Base-by-base conservation (phyloP, 2,113 vertebrate species). In the Podarcis cretensis region DNA sequence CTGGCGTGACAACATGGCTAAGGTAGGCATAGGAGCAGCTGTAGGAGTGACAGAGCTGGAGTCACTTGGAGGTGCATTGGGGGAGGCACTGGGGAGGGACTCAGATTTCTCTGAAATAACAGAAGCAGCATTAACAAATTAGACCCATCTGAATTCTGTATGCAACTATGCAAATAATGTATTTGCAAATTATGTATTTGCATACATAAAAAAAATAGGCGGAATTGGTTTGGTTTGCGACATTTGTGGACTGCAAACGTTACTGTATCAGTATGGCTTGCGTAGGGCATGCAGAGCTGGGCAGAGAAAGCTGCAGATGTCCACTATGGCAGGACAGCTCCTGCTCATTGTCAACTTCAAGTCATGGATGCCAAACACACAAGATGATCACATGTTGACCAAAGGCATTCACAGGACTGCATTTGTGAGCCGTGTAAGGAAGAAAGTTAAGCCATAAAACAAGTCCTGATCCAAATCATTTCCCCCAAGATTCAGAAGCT, bases 1-100 rank as follows among this genome's bases (percentile, higher is more conserved):
- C 43, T 97, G 97, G 54, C 97, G 96, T 89, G 97, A 97, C 93
- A 97, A 94, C 97, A 95, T 92, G 30, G 96, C 96, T 69, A 97
- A 82, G 1, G 96, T 96, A 74, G 97, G 96, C 57, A 94, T 89
- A 5, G 96, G 86, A 65, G 76, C 93, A 68, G 92, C 87, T 14
- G 95, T 69, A 3, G 96, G 75, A 6, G 94, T 92, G 87, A 93
- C 85, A 30, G 94, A 92, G 73, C 84, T 78, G 57, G 93, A 87
- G 73, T 96, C 96, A 91, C 85, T 90, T 86, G 93, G 86, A 6
- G 94, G 73, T 59, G 92, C 65, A 48, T 91, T 96, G 71, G 94
- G 48, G 23, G 89, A 92, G 81, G 90, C 89, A 84, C 9, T 73
- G 12, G 92, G 89, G 93, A 92, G 91, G 21, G 95, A 83, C 40